Base-by-base conservation (phyloP, 2,797 vertebrate genomes). In the Esox lucius region DNA sequence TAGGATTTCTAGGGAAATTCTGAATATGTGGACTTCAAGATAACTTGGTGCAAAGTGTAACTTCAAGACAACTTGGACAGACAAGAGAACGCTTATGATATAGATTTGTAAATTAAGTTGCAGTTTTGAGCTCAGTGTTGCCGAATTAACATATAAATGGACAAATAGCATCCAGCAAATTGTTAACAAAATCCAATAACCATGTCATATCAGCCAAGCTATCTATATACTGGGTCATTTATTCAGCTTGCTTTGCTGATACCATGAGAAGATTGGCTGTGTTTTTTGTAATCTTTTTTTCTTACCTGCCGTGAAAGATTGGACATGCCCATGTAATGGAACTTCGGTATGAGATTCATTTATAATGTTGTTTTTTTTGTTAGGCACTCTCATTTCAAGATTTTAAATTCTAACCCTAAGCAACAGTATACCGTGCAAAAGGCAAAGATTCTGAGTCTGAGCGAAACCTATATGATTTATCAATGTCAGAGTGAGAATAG, bases 81-180 rank as follows among this genome's bases (percentile, higher is more conserved):
- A 42, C 39, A 42, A 9, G 39, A 42, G 39, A 42, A 42, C 4
- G 39, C 9, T 9, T 42, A 42, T 42, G 19, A 78, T 70, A 62
- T 67, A 35, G 70, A 42, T 26, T 28, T 64, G 49, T 74, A 56
- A 78, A 75, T 19, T 26, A 56, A 71, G 46, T 76, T 64, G 71
- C 66, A 75, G 28, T 31, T 28, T 31, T 31, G 78, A 75, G 75
- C 68, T 75, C 1, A 67, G 48, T 6, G 39, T 42, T 42, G 2
- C 39, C 39, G 4, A 75, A 78, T 86, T 78, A 83, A 76, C 49
- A 84, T 85, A 75, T 46, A 87, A 83, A 85, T 84, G 69, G 69
- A 71, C 19, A 42, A 42, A 42, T 42, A 42, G 39, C 39, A 42
- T 42, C 9, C 39, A 33, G 76, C 71, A 28, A 5, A 69, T 70